Evolutionary conservation across 2,888 invertebrate genomes (phyloP).

Genomic region (Drosophila neotestacea): DNA sequence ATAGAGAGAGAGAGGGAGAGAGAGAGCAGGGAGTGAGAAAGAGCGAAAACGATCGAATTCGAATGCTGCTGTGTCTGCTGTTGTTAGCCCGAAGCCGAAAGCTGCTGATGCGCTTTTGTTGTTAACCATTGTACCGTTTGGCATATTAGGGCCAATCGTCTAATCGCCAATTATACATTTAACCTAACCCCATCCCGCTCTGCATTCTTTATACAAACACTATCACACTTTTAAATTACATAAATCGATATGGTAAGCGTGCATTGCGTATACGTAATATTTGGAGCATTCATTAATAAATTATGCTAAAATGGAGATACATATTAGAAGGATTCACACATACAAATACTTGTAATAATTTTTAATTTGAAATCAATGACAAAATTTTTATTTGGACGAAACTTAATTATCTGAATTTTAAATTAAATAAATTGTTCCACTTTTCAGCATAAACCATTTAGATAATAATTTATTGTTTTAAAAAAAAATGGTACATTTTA

Average conservation of each 20-base stretch:
- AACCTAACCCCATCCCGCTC: conserved; percentile 28
- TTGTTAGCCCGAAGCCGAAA: conserved; percentile 39
- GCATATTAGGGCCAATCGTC: conserved; percentile 79
- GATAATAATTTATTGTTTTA: too few species aligned
- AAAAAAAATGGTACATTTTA: too few species aligned
- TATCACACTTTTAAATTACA: not conserved
- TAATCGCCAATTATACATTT: conserved; percentile 80
- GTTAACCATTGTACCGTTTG: conserved; percentile 57
- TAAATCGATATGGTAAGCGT: conserved; percentile 59
- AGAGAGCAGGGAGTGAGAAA: not conserved
- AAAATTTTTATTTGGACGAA: too few species aligned
- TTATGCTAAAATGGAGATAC: too few species aligned
- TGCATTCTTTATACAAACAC: conserved; percentile 5
- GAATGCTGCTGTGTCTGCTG: conserved; percentile 31
- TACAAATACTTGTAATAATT: too few species aligned
- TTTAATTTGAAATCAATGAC: too few species aligned
- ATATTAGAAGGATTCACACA: too few species aligned
- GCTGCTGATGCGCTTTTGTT: conserved; percentile 60
- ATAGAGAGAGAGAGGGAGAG: not conserved
- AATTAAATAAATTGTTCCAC: too few species aligned
- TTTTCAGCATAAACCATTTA: too few species aligned
- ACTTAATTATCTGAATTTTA: too few species aligned
- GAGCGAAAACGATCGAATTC: conserved; percentile 40
- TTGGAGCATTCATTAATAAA: not conserved
- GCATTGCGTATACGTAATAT: conserved; percentile 12